Percentiles rank a stretch among this genome's conserved stretches.
phyloP scores from a whole-genome alignment of 2,113 vertebrate species.

The Leptosomus discolor region DNA sequence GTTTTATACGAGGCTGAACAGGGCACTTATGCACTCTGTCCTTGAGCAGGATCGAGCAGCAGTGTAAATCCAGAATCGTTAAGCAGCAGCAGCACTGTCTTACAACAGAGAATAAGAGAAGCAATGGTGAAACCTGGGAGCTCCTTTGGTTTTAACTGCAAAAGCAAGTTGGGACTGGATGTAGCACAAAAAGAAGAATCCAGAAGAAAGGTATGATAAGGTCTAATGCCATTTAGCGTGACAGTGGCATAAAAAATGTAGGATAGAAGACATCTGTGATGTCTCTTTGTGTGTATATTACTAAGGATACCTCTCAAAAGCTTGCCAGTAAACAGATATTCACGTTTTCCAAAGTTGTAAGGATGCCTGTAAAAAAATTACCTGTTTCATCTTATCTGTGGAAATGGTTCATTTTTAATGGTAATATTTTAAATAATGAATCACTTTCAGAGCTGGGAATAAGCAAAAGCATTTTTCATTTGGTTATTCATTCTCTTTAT shows the following conservation, averaged over 20 bases:
- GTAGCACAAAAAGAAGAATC: background rate
- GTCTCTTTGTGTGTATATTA: background rate
- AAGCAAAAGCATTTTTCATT: constrained; percentile 17
- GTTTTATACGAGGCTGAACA: background rate
- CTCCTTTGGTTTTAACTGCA: background rate
- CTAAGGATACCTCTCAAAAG: background rate
- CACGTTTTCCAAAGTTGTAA: background rate
- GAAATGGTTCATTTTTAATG: constrained; percentile 43
- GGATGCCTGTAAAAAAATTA: constrained; percentile 2
- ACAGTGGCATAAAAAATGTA: constrained; percentile 15
- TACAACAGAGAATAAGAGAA: background rate
- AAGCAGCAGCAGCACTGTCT: background rate
- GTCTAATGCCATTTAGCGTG: background rate
- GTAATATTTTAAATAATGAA: constrained; percentile 46
- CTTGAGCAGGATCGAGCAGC: background rate
- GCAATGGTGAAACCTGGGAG: background rate
- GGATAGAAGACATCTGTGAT: constrained; percentile 9
- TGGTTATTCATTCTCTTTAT: constrained; percentile 32
- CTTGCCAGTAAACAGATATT: background rate
- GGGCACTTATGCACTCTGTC: background rate
- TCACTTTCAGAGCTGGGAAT: background rate
- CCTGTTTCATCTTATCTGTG: background rate
- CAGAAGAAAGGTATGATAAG: background rate
- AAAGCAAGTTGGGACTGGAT: background rate
- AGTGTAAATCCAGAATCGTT: background rate